Evolutionary conservation across 2,888 invertebrate genomes (phyloP).

Genomic region (Tetragonisca angustula): DNA sequence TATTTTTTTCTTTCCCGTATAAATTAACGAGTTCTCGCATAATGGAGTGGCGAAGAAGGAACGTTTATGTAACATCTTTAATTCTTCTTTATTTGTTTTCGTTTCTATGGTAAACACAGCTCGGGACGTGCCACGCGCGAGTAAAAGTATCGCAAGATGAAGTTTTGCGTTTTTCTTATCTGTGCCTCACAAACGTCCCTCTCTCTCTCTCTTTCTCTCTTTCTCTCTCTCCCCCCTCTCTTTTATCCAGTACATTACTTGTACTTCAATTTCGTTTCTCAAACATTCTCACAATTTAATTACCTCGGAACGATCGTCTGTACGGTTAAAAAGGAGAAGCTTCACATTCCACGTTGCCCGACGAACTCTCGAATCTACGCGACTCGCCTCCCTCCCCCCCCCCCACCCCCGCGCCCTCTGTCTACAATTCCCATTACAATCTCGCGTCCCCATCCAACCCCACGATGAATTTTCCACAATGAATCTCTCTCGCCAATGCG

Average conservation of each 20-base stretch:
- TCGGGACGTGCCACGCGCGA: too few species aligned
- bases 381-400: background rate
- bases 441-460: background rate
- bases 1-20: background rate
- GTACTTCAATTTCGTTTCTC: background rate
- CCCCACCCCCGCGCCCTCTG: too few species aligned
- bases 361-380: background rate
- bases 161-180: background rate
- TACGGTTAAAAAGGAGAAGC: background rate
- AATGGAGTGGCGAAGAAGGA: background rate
- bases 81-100: background rate
- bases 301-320: background rate
- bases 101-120: background rate
- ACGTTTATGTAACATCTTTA: too few species aligned
- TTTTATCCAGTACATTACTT: background rate
- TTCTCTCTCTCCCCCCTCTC: background rate
- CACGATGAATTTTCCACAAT: background rate
- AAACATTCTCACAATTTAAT: background rate
- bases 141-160: background rate
- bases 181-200: too few species aligned
- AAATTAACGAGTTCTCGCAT: background rate
- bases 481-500: background rate
- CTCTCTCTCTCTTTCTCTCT: background rate
- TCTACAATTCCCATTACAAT: background rate
- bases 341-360: background rate